phyloP scores from a whole-genome alignment of 1,140 invertebrate species.

The Drosophila orosa region DNA sequence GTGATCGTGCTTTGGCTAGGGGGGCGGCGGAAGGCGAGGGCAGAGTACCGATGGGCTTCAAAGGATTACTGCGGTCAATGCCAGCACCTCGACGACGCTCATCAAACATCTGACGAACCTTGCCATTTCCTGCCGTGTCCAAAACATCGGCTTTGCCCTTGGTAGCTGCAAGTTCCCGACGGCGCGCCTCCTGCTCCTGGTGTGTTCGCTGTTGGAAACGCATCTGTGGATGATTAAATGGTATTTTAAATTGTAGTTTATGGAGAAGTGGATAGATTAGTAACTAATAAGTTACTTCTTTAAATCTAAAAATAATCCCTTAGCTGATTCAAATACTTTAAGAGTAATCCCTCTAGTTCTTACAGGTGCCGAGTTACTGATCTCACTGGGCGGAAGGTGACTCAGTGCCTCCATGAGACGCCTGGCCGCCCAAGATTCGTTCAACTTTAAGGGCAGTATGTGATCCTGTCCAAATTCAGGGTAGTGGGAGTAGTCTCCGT shows the following conservation, averaged over 20 bases:
- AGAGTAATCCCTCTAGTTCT: too few species aligned
- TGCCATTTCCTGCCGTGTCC: conserved; percentile 61
- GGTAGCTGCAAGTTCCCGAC: conserved; percentile 48
- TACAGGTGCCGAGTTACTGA: conserved; percentile 68
- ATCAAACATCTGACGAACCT: conserved; percentile 92
- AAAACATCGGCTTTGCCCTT: conserved; percentile 9
- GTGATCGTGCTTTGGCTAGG: conserved; percentile 14
- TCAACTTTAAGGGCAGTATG: conserved; percentile 85
- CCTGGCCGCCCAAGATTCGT: conserved; percentile 86
- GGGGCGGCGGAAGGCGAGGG: conserved; percentile 21
- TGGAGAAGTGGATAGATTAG: too few species aligned
- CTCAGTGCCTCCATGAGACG: conserved; percentile 82
- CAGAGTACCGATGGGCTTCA: conserved; percentile 87
- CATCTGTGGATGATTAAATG: conserved; percentile 58
- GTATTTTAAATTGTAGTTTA: not conserved
- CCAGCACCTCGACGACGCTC: conserved; percentile 89
- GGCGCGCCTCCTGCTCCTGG: conserved; percentile 69
- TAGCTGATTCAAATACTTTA: too few species aligned
- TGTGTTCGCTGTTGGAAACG: conserved; percentile 78
- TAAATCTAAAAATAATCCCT: not conserved
- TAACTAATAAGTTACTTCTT: too few species aligned
- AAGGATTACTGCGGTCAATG: conserved; percentile 91
- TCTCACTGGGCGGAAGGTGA: conserved; percentile 65
- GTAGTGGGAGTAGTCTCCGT: conserved; percentile 10
- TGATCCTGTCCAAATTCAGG: conserved; percentile 50